Percentiles rank a stretch among this genome's conserved stretches.
phyloP scores from a whole-genome alignment of 2,888 invertebrate genomes.

The Melanchra persicariae region DNA sequence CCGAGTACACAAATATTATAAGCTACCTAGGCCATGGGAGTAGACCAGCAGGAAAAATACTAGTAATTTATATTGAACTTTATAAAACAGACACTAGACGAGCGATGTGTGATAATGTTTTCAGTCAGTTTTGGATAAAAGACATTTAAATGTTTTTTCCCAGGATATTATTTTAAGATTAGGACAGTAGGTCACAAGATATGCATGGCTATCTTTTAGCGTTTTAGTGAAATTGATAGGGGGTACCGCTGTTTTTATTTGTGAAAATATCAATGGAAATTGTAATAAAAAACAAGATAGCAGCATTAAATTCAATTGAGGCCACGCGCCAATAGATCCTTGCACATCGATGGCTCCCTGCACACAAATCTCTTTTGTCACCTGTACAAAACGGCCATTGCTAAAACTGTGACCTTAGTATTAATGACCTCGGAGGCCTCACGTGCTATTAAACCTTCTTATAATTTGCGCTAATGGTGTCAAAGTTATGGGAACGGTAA shows the following conservation, averaged over 20 bases:
- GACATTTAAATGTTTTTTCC: too few relatives aligned
- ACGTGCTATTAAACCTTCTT: constrained; percentile 39
- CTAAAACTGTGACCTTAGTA: constrained; percentile 45
- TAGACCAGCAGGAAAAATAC: background rate
- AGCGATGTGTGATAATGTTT: too few relatives aligned
- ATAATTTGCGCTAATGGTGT: constrained; percentile 48
- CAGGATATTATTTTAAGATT: background rate
- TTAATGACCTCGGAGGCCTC: constrained; percentile 30
- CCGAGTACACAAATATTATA: background rate
- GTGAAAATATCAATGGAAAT: too few relatives aligned
- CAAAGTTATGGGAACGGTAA: constrained; percentile 50
- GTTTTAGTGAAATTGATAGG: too few relatives aligned
- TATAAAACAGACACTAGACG: background rate
- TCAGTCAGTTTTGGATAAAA: too few relatives aligned
- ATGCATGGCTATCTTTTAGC: too few relatives aligned
- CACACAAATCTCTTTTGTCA: background rate
- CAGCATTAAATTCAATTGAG: too few relatives aligned
- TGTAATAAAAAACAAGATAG: too few relatives aligned
- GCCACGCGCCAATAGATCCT: too few relatives aligned
- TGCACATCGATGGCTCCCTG: background rate
- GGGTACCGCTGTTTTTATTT: too few relatives aligned
- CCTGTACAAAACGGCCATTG: constrained; percentile 26
- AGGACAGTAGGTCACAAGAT: too few relatives aligned
- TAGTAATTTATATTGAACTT: background rate
- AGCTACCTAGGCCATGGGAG: background rate